Conservation (phyloP, 2,113 vertebrate genomes). For the Nerophis lumbriciformis region DNA sequence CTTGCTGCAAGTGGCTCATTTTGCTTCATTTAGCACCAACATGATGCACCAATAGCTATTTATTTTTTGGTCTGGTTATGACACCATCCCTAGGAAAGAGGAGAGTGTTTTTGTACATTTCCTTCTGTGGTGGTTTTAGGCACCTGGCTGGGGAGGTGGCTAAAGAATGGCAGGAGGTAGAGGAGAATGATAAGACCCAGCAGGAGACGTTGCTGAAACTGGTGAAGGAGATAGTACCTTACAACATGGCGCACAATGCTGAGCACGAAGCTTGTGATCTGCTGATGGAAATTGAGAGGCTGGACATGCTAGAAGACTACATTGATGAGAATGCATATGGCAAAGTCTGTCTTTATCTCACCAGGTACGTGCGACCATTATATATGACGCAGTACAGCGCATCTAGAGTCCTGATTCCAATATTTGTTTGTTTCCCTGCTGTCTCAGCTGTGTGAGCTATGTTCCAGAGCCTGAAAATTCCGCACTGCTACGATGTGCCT, state of each 20-base stretch:
- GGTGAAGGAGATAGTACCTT: constrained; percentile 94
- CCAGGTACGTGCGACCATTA: constrained; percentile 71
- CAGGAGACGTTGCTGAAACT: constrained; percentile 87
- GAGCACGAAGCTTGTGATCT: constrained; percentile 97
- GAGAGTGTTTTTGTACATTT: background rate
- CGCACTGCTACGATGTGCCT: constrained; percentile 86
- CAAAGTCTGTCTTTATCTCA: constrained; percentile 98
- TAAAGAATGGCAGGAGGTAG: constrained; percentile 97
- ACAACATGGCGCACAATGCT: constrained; percentile 98
- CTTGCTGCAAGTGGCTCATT: too few relatives aligned
- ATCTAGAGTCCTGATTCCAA: background rate
- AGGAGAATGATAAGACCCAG: constrained; percentile 89
- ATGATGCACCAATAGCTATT: too few relatives aligned
- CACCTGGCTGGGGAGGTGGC: constrained; percentile 95
- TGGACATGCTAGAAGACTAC: constrained; percentile 94
- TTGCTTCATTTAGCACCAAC: too few relatives aligned
- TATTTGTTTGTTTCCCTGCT: background rate
- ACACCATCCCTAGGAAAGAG: background rate
- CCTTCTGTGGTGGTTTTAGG: constrained; percentile 55
- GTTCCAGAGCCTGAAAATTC: constrained; percentile 97
- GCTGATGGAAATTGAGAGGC: constrained; percentile 96
- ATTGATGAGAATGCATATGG: constrained; percentile 94
- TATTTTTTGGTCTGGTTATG: too few relatives aligned
- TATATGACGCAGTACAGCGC: too few relatives aligned
- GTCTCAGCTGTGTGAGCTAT: constrained; percentile 89